A percentile compares a stretch with the other conserved stretches of the same genome.
Conservation (phyloP, 1,140 invertebrate species). For the Heliconius nattereri region DNA sequence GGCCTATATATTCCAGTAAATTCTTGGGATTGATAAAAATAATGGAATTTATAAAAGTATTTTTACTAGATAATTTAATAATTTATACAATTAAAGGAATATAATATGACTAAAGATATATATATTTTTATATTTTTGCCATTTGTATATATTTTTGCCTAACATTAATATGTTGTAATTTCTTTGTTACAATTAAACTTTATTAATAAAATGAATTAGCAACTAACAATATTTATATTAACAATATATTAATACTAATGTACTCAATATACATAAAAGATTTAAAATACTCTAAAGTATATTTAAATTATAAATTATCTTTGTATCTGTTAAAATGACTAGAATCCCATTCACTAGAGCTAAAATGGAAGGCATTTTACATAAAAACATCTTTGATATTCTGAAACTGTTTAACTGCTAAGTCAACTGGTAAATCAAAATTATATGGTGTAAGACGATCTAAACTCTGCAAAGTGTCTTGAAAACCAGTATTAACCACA, state of each 20-base stretch:
- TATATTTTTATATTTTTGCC: no score
- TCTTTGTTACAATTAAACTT: background rate
- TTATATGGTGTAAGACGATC: slow-evolving; percentile 92
- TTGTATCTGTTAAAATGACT: background rate
- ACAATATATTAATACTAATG: slow-evolving; percentile 13
- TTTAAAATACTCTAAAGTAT: background rate
- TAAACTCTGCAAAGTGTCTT: slow-evolving; percentile 95
- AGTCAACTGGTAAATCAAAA: slow-evolving; percentile 96
- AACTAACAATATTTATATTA: slow-evolving; percentile 4
- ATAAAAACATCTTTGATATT: slow-evolving; percentile 98
- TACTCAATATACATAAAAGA: slow-evolving; percentile 14
- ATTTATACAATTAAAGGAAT: slow-evolving; percentile 4
- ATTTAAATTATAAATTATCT: slow-evolving; percentile 13
- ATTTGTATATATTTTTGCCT: background rate
- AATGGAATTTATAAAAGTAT: background rate
- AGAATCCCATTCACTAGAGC: background rate
- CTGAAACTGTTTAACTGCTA: slow-evolving; percentile 97
- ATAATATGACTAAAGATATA: background rate
- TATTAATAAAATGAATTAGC: background rate
- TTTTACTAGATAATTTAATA: background rate
- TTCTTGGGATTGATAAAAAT: background rate
- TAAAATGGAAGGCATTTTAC: slow-evolving; percentile 69
- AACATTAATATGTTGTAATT: background rate
- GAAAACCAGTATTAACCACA: slow-evolving; percentile 97
- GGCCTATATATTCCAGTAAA: background rate